Conservation (phyloP, 2,888 invertebrate species). For the Drosophila neonasuta region DNA sequence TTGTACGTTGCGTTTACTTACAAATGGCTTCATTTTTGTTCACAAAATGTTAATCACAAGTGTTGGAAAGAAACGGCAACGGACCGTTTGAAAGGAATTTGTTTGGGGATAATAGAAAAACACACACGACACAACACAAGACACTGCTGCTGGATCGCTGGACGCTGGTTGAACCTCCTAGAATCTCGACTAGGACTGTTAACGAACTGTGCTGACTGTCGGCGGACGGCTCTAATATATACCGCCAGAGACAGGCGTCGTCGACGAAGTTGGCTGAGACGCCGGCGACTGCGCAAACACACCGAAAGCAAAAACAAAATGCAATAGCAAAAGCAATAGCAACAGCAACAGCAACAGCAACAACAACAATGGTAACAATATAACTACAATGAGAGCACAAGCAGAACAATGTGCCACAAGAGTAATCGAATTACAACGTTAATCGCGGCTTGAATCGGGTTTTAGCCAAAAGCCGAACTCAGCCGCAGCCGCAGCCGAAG, state of each 20-base stretch:
- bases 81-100: constrained; percentile 33
- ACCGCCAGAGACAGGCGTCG: constrained; percentile 61
- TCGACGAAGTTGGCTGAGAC: constrained; percentile 47
- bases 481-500: constrained; percentile 38
- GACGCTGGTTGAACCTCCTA: constrained; percentile 82
- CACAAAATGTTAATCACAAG: constrained; percentile 65
- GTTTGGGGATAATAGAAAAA: constrained; percentile 48
- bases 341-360: constrained; percentile 43
- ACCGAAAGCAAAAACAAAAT: constrained; percentile 42
- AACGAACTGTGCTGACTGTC: constrained; percentile 82
- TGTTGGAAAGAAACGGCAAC: constrained; percentile 39
- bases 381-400: constrained; percentile 58
- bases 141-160: constrained; percentile 59
- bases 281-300: constrained; percentile 55
- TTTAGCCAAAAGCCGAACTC: constrained; percentile 48
- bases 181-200: constrained; percentile 83
- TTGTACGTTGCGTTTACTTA: constrained; percentile 73
- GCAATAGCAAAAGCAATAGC: constrained; percentile 40
- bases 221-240: constrained; percentile 82
- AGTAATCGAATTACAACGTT: constrained; percentile 76
- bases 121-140: constrained; percentile 62
- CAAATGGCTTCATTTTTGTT: constrained; percentile 80
- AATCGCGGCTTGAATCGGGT: constrained; percentile 73
- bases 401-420: constrained; percentile 73
- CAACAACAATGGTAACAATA: constrained; percentile 35